These are phyloP conservation scores for Anas georgica DNA, from an alignment of 2,797 vertebrate species.

Conservation along the genomic window DNA sequence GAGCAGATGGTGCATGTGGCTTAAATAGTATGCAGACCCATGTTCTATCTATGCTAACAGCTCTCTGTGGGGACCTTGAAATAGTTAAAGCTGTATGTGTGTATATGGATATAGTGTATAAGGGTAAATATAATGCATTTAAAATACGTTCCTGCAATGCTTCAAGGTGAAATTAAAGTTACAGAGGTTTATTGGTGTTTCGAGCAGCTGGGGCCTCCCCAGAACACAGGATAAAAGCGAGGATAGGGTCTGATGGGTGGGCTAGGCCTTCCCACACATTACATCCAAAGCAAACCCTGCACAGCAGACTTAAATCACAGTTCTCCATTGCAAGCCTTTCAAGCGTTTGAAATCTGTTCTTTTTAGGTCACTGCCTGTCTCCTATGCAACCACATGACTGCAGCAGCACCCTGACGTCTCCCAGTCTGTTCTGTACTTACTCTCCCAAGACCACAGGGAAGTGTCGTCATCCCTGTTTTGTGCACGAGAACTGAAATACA, in stretches of 20 bases:
- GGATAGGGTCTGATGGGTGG: not conserved
- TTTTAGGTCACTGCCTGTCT: not conserved
- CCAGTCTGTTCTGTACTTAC: not conserved
- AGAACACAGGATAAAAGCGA: not conserved
- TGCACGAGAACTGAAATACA: not conserved
- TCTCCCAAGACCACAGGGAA: rapidly evolving
- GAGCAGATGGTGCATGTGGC: conserved; percentile 67
- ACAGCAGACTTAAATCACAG: not conserved
- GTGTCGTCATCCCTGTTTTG: not conserved
- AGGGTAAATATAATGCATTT: conserved; percentile 40
- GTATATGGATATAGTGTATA: not conserved
- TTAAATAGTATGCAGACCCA: conserved; percentile 29
- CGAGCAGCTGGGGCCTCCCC: not conserved
- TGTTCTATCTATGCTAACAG: conserved; percentile 44
- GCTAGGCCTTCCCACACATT: not conserved
- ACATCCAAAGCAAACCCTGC: not conserved
- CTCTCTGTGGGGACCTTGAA: conserved; percentile 58
- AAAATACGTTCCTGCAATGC: not conserved
- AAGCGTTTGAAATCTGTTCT: not conserved
- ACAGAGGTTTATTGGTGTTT: not conserved
- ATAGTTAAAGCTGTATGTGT: conserved; percentile 49
- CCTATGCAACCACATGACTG: not conserved
- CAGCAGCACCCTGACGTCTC: not conserved
- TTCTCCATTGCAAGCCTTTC: not conserved
- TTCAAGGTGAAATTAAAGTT: conserved; percentile 46